Evolutionary conservation across 2,797 vertebrate genomes (phyloP), one percentile per base, ranked within the genome.

Genomic region (Manis crassicaudata): DNA sequence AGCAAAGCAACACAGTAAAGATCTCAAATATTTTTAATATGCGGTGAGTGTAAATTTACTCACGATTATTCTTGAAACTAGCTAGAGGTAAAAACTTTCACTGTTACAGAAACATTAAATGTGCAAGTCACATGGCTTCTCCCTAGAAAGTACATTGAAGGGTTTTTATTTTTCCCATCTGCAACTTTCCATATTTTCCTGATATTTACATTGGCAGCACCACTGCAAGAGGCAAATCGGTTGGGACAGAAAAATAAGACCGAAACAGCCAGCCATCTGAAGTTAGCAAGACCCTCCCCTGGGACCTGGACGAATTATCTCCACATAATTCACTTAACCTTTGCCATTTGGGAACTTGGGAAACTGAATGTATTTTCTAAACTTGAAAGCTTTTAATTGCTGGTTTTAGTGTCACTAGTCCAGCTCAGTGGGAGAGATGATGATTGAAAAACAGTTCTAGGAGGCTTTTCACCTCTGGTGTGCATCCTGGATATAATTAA

Each of bases 251-350:
- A 93, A 95, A 90, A 67, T 37, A 62, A 97, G 91, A 94, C 35
- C 68, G 82, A 97, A 95, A 96, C 81, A 87, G 92, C 96, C 93
- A 92, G 95, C 16, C 95, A 87, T 85, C 76, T 91, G 91, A 96
- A 96, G 97, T 97, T 97, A 91, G 97, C 98, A 96, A 96, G 97
- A 97, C 97, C 95, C 97, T 98, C 98, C 97, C 98, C 84, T 86
- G 96, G 97, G 97, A 98, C 97, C 96, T 76, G 93, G 98, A 97
- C 80, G 98, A 98, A 98, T 98, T 99, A 98, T 98, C 98, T 98
- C 98, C 98, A 98, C 95, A 98, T 99, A 98, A 99, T 98, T 98
- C 98, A 98, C 98, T 99, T 99, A 98, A 98, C 98, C 98, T 99
- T 99, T 98, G 98, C 98, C 98, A 98, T 97, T 92, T 97, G 92